Conservation (phyloP, 1,140 invertebrate species). For the Leptoteleia sp. region DNA sequence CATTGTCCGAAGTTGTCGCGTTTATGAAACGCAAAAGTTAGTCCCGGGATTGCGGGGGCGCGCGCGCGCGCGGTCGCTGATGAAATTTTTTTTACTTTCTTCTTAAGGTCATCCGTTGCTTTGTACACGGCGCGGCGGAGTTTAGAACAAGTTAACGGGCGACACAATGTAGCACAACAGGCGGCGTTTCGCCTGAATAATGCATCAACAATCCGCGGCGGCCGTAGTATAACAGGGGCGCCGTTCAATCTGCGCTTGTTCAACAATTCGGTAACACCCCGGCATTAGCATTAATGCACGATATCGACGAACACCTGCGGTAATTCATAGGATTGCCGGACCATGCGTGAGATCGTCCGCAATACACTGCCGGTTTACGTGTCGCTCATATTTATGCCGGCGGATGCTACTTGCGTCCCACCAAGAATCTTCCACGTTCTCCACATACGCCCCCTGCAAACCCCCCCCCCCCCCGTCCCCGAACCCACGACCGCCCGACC, state of each 20-base stretch:
- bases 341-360: constrained; percentile 62
- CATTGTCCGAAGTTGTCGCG: constrained; percentile 50
- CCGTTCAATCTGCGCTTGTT: constrained; percentile 77
- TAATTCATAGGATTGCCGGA: constrained; percentile 76
- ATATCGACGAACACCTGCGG: constrained; percentile 76
- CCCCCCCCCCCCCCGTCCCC: no score
- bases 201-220: constrained; percentile 75
- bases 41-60: constrained; percentile 34
- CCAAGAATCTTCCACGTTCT: no score
- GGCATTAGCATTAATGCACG: constrained; percentile 77
- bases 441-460: no score
- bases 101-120: constrained; percentile 58
- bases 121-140: constrained; percentile 63
- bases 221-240: constrained; percentile 70
- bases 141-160: constrained; percentile 79
- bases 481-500: no score
- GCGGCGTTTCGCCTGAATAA: constrained; percentile 77
- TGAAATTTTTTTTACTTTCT: constrained; percentile 46
- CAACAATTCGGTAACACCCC: constrained; percentile 78
- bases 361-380: constrained; percentile 53
- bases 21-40: constrained; percentile 56
- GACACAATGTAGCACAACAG: constrained; percentile 73
- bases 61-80: constrained; percentile 35
- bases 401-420: constrained; percentile 27
- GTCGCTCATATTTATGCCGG: constrained; percentile 61